These are phyloP conservation scores for Lasiurus borealis DNA, from an alignment of 2,113 vertebrate genomes.

Conservation along the genomic window DNA sequence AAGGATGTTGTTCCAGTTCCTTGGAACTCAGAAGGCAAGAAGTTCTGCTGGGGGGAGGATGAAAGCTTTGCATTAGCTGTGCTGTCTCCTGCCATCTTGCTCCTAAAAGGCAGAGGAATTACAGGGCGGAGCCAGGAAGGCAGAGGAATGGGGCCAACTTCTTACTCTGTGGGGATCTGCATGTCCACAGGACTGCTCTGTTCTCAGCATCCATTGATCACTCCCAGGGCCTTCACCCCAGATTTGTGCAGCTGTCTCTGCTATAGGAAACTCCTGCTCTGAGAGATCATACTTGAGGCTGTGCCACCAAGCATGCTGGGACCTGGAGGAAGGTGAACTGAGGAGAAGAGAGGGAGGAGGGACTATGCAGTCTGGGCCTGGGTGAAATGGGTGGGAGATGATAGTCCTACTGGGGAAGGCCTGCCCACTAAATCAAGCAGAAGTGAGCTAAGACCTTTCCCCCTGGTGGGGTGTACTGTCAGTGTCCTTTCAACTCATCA, in stretches of 20 bases:
- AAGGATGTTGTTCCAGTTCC: background rate
- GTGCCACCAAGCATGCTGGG: background rate
- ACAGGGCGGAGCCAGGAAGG: background rate
- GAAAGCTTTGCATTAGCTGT: background rate
- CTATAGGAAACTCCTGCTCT: background rate
- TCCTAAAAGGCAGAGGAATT: background rate
- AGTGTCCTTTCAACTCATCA: background rate
- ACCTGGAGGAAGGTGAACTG: too few relatives aligned
- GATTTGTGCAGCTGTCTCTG: background rate
- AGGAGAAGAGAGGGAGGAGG: background rate
- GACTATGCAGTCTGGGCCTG: background rate
- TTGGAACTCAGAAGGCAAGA: background rate
- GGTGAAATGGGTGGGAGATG: background rate
- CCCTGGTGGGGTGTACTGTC: background rate
- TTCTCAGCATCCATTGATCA: background rate
- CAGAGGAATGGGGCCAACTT: background rate
- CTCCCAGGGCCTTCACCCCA: background rate
- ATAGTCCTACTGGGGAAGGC: background rate
- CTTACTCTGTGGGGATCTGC: background rate
- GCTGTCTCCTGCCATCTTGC: background rate
- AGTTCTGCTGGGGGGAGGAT: background rate
- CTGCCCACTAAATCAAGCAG: background rate
- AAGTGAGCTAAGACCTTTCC: background rate
- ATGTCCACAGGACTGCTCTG: background rate
- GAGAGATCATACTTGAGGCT: conserved; percentile 12